Evolutionary conservation across 1,140 invertebrate species (phyloP).

Genomic region (Neodiprion fabricii): DNA sequence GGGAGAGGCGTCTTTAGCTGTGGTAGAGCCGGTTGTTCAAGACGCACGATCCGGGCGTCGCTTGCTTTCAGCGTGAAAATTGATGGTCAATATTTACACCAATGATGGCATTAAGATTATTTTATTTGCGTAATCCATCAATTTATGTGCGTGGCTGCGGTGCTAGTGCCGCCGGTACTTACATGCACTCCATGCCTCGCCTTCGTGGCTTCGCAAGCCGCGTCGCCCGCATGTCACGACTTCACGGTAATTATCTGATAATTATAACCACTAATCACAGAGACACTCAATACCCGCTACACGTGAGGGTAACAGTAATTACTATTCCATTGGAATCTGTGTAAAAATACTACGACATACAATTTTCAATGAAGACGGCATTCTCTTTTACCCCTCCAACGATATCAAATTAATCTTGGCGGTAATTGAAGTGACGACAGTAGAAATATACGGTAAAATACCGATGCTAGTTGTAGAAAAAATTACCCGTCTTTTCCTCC

Average conservation of each 20-base stretch:
- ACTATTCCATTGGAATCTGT: background rate
- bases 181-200: background rate
- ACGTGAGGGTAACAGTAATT: background rate
- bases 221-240: background rate
- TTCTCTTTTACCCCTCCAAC: background rate
- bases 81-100: slow-evolving; percentile 2
- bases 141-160: background rate
- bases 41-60: background rate
- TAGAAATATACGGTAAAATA: too few species aligned
- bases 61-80: background rate
- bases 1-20: background rate
- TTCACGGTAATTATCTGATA: slow-evolving; percentile 7
- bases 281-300: slow-evolving; percentile 6
- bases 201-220: too few species aligned
- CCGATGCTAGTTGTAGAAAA: too few species aligned
- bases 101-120: background rate
- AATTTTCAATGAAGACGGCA: background rate
- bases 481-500: too few species aligned
- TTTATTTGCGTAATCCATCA: slow-evolving; percentile 7
- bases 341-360: background rate
- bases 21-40: too few species aligned
- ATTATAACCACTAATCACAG: slow-evolving; percentile 2
- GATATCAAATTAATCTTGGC: background rate
- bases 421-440: background rate
- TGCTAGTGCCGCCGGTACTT: background rate